These are phyloP conservation scores for Drosophila elegans DNA, from an alignment of 1,140 invertebrate genomes.

Conservation along the genomic window DNA sequence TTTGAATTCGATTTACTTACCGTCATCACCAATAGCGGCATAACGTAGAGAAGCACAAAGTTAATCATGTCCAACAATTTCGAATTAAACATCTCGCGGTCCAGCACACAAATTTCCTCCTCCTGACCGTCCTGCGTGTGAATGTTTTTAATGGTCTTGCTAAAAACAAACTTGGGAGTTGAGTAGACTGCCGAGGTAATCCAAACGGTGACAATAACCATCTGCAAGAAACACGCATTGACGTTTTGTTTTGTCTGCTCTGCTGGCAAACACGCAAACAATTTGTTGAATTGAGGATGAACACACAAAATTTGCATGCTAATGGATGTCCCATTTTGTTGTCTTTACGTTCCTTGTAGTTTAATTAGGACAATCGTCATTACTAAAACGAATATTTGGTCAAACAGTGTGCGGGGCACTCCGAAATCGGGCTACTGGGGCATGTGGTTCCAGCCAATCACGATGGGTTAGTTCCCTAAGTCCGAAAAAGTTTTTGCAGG, in stretches of 20 bases:
- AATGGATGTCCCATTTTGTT: conserved; percentile 28
- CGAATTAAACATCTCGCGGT: conserved; percentile 90
- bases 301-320: conserved; percentile 57
- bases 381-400: conserved; percentile 57
- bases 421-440: conserved; percentile 2
- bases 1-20: conserved; percentile 84
- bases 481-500: conserved; percentile 38
- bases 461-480: background rate
- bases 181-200: conserved; percentile 91
- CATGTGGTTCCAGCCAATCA: background rate
- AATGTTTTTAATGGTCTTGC: conserved; percentile 88
- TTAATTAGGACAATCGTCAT: conserved; percentile 62
- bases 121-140: conserved; percentile 86
- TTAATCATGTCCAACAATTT: conserved; percentile 91
- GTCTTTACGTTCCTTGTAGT: conserved; percentile 38
- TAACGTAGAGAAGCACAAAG: conserved; percentile 90
- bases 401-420: conserved; percentile 1
- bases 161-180: conserved; percentile 90
- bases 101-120: conserved; percentile 90
- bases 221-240: conserved; percentile 84
- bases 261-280: conserved; percentile 50
- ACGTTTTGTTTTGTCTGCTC: conserved; percentile 5
- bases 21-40: conserved; percentile 90
- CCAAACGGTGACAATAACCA: conserved; percentile 91
- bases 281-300: conserved; percentile 64